phyloP scores from a whole-genome alignment of 2,113 vertebrate genomes.

The Montifringilla adamsi region DNA sequence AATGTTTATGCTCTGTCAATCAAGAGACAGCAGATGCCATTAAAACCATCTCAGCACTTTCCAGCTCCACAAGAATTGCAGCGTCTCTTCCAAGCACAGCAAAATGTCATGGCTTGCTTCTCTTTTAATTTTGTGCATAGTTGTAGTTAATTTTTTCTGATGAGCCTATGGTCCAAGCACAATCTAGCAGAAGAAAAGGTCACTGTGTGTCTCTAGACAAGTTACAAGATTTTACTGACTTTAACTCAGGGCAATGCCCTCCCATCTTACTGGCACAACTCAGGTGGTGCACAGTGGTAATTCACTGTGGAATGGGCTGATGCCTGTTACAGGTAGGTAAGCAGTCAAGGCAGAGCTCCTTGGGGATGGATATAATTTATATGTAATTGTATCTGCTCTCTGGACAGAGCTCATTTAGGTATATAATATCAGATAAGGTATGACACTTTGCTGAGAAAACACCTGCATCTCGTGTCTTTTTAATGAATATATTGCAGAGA shows the following conservation, averaged over 20 bases:
- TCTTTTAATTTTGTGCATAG: not conserved
- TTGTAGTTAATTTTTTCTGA: not conserved
- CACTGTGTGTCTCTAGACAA: not conserved
- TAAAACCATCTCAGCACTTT: slow-evolving; percentile 11
- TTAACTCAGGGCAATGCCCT: not conserved
- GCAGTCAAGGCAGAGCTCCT: not conserved
- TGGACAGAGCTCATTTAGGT: not conserved
- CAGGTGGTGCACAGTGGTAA: not conserved
- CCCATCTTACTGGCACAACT: not conserved
- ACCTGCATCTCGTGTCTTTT: not conserved
- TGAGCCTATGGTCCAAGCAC: not conserved
- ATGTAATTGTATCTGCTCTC: not conserved
- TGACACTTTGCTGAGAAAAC: not conserved
- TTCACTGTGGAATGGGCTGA: not conserved
- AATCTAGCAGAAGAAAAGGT: not conserved
- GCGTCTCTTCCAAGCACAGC: not conserved
- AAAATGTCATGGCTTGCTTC: not conserved
- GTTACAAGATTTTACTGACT: not conserved
- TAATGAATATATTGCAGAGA: not conserved
- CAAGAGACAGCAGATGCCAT: not conserved
- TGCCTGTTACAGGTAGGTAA: not conserved
- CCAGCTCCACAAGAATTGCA: not conserved
- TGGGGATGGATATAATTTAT: not conserved
- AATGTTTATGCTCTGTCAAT: slow-evolving; percentile 17
- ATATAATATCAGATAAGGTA: not conserved